Evolutionary conservation across 2,888 invertebrate species (phyloP), one percentile per base, ranked within the genome.

Genomic region (Acleris sparsana): DNA sequence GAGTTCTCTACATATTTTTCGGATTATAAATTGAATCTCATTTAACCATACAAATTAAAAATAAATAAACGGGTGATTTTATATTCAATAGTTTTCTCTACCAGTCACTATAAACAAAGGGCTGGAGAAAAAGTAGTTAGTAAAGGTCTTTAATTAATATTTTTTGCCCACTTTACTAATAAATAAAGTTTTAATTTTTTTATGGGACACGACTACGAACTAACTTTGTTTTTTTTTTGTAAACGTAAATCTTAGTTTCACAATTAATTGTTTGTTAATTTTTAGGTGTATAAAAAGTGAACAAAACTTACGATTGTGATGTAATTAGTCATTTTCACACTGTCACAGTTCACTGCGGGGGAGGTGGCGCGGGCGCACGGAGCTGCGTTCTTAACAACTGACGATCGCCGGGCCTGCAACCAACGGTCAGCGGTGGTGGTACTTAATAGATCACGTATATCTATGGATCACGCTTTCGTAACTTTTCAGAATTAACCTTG

Each of bases 301-400:
- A 33, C 51, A 51, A 18, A 57, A 90, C 92, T 91, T 84, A 92
- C 91, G 73, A 87, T 85, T 87, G 83, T 88, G 70, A 86, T 75
- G 86, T 86, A 86, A 80, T 80, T 83, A 77, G 83, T 88, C 91
- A 90, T 92, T 73, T 74, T 83, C 74, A 75, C 88, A 89, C 87
- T 88, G 83, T 83, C 89, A 88, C 80, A 79, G 60, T 81, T 78
- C 87, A 88, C 86, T 80, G 70, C 72, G 68, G 65, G 73, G 66
- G 68, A 56, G 53, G 71, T 65, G 78, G 74, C 73, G 80, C 80
- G 80, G 80, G 82, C 84, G 83, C 79, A 77, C 77, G 74, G 79
- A 77, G 83, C 80, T 79, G 73, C 79, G 85, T 80, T 75, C 79
- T 80, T 82, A 80, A 79, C 78, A 80, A 87, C 85, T 87, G 86